Base-by-base conservation (phyloP, 2,888 invertebrate species). In the Amblyjoppa fuscipennis region DNA sequence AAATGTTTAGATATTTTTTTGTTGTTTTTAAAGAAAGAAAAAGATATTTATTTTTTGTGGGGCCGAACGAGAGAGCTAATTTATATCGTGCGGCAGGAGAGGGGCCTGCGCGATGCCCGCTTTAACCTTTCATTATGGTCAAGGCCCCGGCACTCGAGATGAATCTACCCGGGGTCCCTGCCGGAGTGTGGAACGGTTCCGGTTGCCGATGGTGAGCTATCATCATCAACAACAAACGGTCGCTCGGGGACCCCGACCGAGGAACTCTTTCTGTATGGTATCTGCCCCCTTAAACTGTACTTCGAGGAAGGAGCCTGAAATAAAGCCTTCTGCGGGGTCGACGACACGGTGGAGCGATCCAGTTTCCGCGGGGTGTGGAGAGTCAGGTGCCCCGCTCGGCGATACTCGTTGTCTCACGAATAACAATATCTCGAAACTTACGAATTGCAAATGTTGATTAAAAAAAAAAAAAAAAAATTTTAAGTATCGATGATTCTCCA, bases 121-220 rank as follows among this genome's bases (percentile, higher is more conserved):
- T 78, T 85, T 85, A 74, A 85, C 82, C 85, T 85, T 85, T 78
- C 78, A 85, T 85, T 82, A 74, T 78, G 77, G 78, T 79, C 82
- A 77, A 82, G 78, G 82, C 78, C 77, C 73, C 78, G 61, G 34
- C 34, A 34, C 16, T 31, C 59, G 68, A 74, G 77, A 81, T 53
- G 69, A 82, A 85, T 78, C 77, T 73, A 74, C 70, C 64, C 16
- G 45, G 16, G 75, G 16, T 66, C 20, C 51, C 20, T 7, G 64
- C 51, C 64, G 34, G 20, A 34, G 75, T 76, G 66, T 66, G 75
- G 75, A 64, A 84, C 76, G 84, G 81, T 85, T 87, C 87, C 87
- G 85, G 85, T 85, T 85, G 77, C 70, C 71, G 69, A 81, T 80
- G 68, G 84, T 81, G 80, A 41, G 69, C 69, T 64, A 83, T 87